A percentile compares a stretch with the other conserved stretches of the same genome.
These are phyloP conservation scores for Bombus balteatus DNA, from an alignment of 1,140 invertebrate species.

Conservation along the genomic window DNA sequence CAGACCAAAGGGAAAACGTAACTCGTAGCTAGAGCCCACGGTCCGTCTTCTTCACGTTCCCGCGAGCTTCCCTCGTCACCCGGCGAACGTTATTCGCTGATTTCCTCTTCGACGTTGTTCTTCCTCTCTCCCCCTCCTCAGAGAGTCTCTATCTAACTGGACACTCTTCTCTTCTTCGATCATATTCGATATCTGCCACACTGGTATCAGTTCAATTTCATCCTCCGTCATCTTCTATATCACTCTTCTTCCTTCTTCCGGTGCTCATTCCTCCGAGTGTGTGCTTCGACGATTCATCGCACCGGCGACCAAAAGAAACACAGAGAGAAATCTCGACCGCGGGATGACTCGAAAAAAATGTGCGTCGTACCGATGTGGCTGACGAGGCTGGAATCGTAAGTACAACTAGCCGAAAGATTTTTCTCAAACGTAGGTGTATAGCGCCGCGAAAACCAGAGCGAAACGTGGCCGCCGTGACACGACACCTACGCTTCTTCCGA, in stretches of 20 bases:
- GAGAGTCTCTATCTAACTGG: neutral
- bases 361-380: constrained; percentile 76
- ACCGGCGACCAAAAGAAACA: neutral
- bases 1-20: constrained; percentile 35
- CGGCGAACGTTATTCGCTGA: neutral
- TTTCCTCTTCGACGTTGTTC: constrained; percentile 9
- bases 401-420: constrained; percentile 45
- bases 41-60: neutral
- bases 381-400: constrained; percentile 81
- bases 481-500: constrained; percentile 1
- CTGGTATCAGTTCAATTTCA: neutral
- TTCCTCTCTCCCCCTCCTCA: constrained; percentile 28
- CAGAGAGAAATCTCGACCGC: constrained; percentile 18
- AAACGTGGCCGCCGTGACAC: constrained; percentile 2
- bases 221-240: neutral
- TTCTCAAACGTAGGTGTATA: neutral
- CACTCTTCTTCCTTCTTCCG: neutral
- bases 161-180: neutral
- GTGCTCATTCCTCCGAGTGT: neutral
- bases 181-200: neutral
- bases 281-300: constrained; percentile 12
- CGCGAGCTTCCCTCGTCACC: constrained; percentile 10
- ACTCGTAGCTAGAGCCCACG: constrained; percentile 1
- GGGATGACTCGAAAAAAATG: constrained; percentile 78
- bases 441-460: neutral